phyloP scores from a whole-genome alignment of 1,140 invertebrate genomes.

The Drosophila mayri region DNA sequence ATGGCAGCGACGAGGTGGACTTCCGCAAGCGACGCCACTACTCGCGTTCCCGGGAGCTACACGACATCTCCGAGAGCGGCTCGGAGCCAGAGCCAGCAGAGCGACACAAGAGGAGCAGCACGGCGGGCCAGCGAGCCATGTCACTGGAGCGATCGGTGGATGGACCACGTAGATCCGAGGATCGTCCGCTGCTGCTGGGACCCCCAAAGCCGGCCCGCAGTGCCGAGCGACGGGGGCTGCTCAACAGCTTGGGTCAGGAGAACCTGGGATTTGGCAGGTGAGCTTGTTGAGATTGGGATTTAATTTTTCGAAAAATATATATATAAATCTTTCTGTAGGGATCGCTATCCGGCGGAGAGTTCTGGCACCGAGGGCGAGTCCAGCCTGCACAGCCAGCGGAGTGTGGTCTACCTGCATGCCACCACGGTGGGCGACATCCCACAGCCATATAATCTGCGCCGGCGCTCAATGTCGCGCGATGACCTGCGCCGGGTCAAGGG shows the following conservation, averaged over 20 bases:
- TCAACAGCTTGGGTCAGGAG: constrained; percentile 46
- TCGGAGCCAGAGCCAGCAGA: constrained; percentile 82
- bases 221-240: constrained; percentile 63
- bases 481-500: constrained; percentile 87
- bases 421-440: constrained; percentile 87
- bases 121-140: constrained; percentile 56
- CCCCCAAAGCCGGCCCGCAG: constrained; percentile 82
- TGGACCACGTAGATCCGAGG: constrained; percentile 47
- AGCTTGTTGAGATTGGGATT: neutral
- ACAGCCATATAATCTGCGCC: constrained; percentile 82
- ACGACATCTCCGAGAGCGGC: constrained; percentile 84
- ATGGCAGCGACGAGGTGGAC: constrained; percentile 76
- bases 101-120: constrained; percentile 64
- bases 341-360: constrained; percentile 87
- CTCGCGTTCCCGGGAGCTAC: constrained; percentile 77
- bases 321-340: constrained; percentile 45
- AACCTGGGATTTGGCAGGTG: constrained; percentile 57
- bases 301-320: neutral
- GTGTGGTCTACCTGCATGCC: constrained; percentile 92
- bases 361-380: constrained; percentile 91
- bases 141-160: constrained; percentile 70
- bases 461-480: constrained; percentile 87
- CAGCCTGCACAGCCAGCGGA: constrained; percentile 91
- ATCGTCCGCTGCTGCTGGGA: constrained; percentile 57
- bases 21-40: constrained; percentile 80